Conservation (phyloP, 2,888 invertebrate genomes). For the Clanis bilineata region DNA sequence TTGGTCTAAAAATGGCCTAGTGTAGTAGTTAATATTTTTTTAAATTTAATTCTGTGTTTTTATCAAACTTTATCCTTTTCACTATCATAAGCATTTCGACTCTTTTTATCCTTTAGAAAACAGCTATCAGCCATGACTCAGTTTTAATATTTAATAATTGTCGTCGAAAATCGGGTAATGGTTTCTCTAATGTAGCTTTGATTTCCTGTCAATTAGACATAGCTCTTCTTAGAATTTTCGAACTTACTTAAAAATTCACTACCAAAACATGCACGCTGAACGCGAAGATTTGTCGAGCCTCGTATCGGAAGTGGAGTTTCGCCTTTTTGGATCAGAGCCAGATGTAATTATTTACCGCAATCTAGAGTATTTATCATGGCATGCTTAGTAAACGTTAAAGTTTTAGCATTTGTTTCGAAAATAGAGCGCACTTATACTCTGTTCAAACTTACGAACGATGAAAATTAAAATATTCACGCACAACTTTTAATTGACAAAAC, state of each 20-base stretch:
- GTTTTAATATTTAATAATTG: conserved; percentile 2
- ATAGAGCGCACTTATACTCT: no score
- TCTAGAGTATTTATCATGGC: neutral
- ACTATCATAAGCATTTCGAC: neutral
- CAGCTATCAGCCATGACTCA: neutral
- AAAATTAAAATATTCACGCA: no score
- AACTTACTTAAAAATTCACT: neutral
- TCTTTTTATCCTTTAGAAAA: neutral
- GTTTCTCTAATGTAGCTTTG: neutral
- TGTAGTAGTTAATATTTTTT: no score
- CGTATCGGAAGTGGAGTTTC: neutral
- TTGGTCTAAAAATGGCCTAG: no score
- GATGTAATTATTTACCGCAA: neutral
- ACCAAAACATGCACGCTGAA: neutral
- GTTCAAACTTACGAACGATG: no score
- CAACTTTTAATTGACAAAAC: neutral
- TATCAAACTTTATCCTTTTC: no score
- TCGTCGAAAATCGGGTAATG: neutral
- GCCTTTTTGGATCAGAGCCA: conserved; percentile 1
- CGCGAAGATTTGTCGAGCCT: neutral
- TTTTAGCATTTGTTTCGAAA: neutral
- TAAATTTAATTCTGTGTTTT: no score
- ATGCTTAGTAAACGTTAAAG: neutral
- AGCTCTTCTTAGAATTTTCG: neutral
- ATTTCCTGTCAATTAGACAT: neutral